These are phyloP conservation scores for Tichodroma muraria DNA, from an alignment of 2,113 vertebrate species.

Conservation along the genomic window DNA sequence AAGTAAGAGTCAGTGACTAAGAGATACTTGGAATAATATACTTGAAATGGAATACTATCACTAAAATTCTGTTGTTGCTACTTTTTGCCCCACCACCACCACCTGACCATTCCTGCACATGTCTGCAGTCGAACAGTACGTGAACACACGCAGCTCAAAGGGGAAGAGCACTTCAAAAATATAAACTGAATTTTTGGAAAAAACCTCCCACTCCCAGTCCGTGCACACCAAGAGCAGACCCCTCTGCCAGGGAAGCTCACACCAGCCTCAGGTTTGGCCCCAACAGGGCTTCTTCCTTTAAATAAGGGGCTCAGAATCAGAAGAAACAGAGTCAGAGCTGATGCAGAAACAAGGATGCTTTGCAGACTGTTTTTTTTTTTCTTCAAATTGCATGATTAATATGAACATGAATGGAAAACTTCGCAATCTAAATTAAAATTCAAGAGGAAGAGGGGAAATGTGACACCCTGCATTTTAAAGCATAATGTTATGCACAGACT, in stretches of 20 bases:
- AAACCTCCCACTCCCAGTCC: neutral
- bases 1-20: neutral
- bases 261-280: neutral
- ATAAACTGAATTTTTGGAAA: neutral
- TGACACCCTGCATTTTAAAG: conserved; percentile 20
- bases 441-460: neutral
- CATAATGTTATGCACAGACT: conserved; percentile 50
- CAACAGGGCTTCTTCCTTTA: rapidly evolving
- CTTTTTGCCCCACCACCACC: neutral
- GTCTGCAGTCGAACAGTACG: neutral
- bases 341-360: neutral
- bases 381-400: conserved; percentile 14
- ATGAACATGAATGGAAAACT: conserved; percentile 17
- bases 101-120: rapidly evolving
- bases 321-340: neutral
- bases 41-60: neutral
- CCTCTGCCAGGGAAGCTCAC: neutral
- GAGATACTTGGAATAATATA: neutral
- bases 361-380: neutral
- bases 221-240: neutral
- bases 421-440: conserved; percentile 48
- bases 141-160: neutral
- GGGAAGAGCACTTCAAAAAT: neutral
- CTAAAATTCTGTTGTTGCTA: neutral
- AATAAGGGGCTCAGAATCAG: neutral